A percentile compares a stretch with the other conserved stretches of the same genome.
Evolutionary conservation across 2,888 invertebrate genomes (phyloP).

Genomic region (Aphelenchoides bicaudatus): DNA sequence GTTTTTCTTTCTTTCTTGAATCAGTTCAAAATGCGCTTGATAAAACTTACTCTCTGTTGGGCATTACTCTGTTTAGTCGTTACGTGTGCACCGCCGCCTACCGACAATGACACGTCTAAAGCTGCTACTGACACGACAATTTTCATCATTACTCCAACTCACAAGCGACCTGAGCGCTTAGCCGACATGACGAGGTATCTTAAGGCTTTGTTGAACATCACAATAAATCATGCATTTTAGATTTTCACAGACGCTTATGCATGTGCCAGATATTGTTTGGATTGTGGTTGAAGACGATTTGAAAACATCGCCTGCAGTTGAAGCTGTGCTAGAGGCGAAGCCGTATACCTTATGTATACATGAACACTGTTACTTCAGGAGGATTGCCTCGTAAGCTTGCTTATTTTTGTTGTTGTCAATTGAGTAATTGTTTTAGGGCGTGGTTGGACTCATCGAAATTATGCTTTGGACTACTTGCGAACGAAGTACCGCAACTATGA

Average conservation of each 20-base stretch:
- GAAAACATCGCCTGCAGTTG: constrained; percentile 36
- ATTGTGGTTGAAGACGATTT: constrained; percentile 45
- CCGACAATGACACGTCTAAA: too few species aligned
- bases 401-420: background rate
- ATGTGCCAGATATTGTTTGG: constrained; percentile 44
- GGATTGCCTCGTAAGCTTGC: constrained; percentile 32
- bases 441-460: constrained; percentile 26
- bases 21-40: too few species aligned
- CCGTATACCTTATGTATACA: constrained; percentile 37
- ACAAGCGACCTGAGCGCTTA: constrained; percentile 41
- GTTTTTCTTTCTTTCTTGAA: too few species aligned
- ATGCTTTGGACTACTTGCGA: constrained; percentile 15
- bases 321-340: constrained; percentile 39
- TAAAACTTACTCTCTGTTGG: too few species aligned
- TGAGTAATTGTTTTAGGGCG: constrained; percentile 15
- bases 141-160: constrained; percentile 49
- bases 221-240: constrained; percentile 25
- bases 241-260: constrained; percentile 44
- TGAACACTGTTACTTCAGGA: constrained; percentile 36
- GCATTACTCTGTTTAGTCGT: too few species aligned
- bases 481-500: constrained; percentile 16
- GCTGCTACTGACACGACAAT: constrained; percentile 20
- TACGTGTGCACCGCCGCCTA: too few species aligned
- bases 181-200: constrained; percentile 47
- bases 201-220: background rate